A percentile compares a stretch with the other conserved stretches of the same genome.
Evolutionary conservation across 2,797 vertebrate genomes (phyloP).

Genomic region (Clarias platycephalus): DNA sequence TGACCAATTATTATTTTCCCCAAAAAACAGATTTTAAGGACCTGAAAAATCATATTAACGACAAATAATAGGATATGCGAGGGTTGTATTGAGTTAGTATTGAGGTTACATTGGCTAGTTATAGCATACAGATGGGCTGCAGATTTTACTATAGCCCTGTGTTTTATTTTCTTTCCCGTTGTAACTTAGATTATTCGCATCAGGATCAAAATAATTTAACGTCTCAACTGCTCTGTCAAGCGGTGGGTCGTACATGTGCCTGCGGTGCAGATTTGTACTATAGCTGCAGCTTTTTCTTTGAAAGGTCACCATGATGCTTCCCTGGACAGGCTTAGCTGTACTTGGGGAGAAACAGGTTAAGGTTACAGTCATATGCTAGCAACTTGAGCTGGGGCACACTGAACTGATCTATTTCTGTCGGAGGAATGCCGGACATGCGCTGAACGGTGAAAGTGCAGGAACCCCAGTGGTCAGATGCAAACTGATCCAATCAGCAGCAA

Average conservation of each 20-base stretch:
- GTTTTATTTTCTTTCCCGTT: too few species aligned
- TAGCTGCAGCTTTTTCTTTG: neutral
- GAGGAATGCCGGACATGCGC: constrained; percentile 68
- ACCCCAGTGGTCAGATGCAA: constrained; percentile 66
- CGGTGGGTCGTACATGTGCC: neutral
- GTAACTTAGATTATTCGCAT: neutral
- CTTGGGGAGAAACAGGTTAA: constrained; percentile 36
- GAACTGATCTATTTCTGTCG: constrained; percentile 73
- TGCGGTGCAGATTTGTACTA: neutral
- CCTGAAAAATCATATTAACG: neutral
- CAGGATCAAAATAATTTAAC: neutral
- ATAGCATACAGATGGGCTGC: neutral
- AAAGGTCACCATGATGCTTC: constrained; percentile 2
- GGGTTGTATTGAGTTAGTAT: neutral
- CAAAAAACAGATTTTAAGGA: neutral
- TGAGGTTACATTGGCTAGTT: neutral
- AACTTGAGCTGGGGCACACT: constrained; percentile 65
- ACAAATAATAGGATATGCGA: neutral
- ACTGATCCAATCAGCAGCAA: constrained; percentile 54
- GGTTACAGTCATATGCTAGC: constrained; percentile 65
- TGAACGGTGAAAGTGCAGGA: constrained; percentile 61
- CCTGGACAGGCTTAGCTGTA: constrained; percentile 31
- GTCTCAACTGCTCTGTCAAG: too few species aligned
- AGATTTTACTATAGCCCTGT: neutral
- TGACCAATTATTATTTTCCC: too few species aligned